Evolutionary conservation across 2,888 invertebrate genomes (phyloP).

Genomic region (Eupeodes latifasciatus): DNA sequence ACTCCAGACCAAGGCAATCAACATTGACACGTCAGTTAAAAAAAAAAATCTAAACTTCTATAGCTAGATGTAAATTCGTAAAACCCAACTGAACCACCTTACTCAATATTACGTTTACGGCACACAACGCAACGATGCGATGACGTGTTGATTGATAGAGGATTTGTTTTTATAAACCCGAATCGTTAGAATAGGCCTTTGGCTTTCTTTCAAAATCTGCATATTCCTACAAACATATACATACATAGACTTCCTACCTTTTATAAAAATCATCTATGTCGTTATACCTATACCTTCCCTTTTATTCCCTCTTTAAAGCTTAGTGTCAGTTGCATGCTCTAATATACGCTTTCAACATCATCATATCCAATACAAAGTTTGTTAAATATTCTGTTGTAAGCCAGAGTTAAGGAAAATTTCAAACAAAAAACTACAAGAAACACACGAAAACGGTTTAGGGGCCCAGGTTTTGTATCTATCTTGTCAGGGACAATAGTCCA

Average conservation of each 20-base stretch:
- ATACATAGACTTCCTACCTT: too few relatives aligned
- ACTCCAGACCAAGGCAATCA: conserved; percentile 18
- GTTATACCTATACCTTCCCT: too few relatives aligned
- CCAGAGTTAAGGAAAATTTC: conserved; percentile 44
- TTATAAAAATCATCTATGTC: too few relatives aligned
- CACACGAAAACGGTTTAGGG: conserved; percentile 38
- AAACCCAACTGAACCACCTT: conserved; percentile 15
- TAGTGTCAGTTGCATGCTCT: conserved; percentile 31
- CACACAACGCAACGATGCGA: conserved; percentile 26
- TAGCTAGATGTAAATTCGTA: conserved; percentile 10
- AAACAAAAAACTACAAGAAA: neutral
- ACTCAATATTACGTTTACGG: neutral
- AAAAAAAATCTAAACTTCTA: neutral
- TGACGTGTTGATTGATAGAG: conserved; percentile 64
- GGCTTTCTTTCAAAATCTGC: neutral
- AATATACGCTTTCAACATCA: neutral
- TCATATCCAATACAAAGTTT: conserved; percentile 34
- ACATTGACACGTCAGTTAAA: conserved; percentile 26
- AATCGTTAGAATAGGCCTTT: conserved; percentile 14
- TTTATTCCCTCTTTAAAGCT: conserved; percentile 26
- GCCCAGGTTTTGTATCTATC: conserved; percentile 11
- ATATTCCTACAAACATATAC: too few relatives aligned
- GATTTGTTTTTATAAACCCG: conserved; percentile 46
- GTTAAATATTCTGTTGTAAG: conserved; percentile 53
- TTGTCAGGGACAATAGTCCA: neutral